These are phyloP conservation scores for Papilio gigon DNA, from an alignment of 2,888 invertebrate genomes.

Conservation along the genomic window DNA sequence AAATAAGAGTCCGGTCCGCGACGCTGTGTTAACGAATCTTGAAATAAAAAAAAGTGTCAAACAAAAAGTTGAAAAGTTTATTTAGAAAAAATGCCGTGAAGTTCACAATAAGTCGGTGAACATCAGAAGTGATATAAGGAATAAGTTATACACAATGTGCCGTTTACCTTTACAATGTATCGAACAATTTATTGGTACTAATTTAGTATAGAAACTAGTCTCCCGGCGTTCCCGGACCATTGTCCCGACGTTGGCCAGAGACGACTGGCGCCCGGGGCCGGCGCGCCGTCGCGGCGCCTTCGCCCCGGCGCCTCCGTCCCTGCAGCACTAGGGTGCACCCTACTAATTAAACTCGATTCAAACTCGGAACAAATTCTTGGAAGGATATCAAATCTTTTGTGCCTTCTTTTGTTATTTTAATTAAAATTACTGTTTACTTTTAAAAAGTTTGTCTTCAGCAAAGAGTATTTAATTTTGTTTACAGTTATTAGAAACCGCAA, in stretches of 20 bases:
- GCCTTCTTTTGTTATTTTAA: slow-evolving; percentile 3
- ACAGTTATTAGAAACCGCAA: slow-evolving; percentile 33
- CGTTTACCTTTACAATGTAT: slow-evolving; percentile 6
- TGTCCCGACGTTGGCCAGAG: slow-evolving; percentile 43
- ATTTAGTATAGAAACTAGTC: slow-evolving; percentile 24
- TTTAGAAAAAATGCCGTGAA: neutral
- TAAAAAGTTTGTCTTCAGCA: neutral
- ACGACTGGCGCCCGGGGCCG: slow-evolving; percentile 56
- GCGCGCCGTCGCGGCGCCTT: slow-evolving; percentile 67
- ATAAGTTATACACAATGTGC: neutral
- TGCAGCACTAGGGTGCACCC: slow-evolving; percentile 45
- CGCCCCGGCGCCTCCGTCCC: slow-evolving; percentile 62
- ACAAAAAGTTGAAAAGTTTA: too few species aligned
- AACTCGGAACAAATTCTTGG: neutral
- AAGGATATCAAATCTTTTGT: neutral
- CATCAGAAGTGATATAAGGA: neutral
- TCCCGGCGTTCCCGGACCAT: slow-evolving; percentile 7
- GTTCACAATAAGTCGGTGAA: neutral
- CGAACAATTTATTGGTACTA: slow-evolving; percentile 30
- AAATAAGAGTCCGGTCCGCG: too few species aligned
- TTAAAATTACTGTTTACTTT: neutral
- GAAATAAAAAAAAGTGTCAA: too few species aligned
- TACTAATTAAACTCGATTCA: slow-evolving; percentile 51
- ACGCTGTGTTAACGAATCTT: too few species aligned
- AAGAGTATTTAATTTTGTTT: slow-evolving; percentile 27